Evolutionary conservation across 1,140 invertebrate species (phyloP).

Genomic region (Apis cerana): DNA sequence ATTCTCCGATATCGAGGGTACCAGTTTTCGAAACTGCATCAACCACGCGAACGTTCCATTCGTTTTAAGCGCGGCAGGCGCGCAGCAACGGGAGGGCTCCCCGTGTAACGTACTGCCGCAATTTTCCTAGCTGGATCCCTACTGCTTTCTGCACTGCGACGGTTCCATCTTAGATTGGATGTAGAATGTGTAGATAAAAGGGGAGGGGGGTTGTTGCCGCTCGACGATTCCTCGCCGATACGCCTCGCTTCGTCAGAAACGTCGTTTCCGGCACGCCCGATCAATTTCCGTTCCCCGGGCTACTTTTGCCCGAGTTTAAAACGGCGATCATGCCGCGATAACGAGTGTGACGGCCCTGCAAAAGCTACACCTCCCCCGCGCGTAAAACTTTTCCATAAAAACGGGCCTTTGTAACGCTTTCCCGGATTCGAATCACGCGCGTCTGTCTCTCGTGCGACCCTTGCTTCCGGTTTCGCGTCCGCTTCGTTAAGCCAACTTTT

Average conservation of each 20-base stretch:
- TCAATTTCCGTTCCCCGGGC: conserved; percentile 25
- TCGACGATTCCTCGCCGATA: neutral
- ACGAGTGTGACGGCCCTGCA: conserved; percentile 2
- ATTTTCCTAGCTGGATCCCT: neutral
- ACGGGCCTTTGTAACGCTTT: neutral
- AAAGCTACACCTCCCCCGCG: too few species aligned
- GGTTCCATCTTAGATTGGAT: neutral
- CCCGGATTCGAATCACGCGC: conserved; percentile 19
- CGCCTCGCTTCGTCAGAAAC: conserved; percentile 8
- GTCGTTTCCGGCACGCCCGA: conserved; percentile 15
- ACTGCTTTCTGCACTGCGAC: neutral
- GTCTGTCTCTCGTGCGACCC: neutral
- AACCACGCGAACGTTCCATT: too few species aligned
- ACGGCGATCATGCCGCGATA: conserved; percentile 16
- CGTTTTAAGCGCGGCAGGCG: too few species aligned
- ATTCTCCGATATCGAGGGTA: too few species aligned
- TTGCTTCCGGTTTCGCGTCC: neutral
- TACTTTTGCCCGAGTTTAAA: conserved; percentile 1
- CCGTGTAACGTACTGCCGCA: neutral
- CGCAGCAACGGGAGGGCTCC: too few species aligned
- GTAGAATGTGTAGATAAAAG: too few species aligned
- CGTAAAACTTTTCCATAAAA: neutral
- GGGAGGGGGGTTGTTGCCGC: neutral
- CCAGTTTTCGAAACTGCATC: too few species aligned
- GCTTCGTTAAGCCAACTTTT: neutral